Base-by-base conservation (phyloP, 2,888 invertebrate genomes). In the Dynastes maya region DNA sequence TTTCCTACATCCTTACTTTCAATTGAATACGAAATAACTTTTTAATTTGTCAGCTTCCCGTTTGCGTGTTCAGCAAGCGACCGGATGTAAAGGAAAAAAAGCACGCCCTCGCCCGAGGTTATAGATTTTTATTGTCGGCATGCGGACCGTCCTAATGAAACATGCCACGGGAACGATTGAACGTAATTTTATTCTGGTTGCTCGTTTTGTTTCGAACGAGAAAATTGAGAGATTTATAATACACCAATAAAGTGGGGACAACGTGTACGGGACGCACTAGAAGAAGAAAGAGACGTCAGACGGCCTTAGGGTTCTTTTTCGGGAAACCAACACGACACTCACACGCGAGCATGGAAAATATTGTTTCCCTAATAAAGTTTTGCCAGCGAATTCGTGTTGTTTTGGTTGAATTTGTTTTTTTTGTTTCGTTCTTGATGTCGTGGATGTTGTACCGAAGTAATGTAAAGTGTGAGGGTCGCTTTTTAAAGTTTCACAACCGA, bases 221-320 rank as follows among this genome's bases (percentile, higher is more conserved):
- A 58, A 58, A 58, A 58, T 58, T 58, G 55, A 58, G 55, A 58
- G 55, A 58, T 58, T 58, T 58, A 58, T 58, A 58, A 58, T 58
- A 58, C 55, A n/a, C 22, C 55, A 58, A 58, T 58, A 58, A 58
- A 58, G 55, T 58, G 55, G 55, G 45, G 55, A 58, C 55, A 55
- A 5, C 55, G 55, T 0, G 8, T 45, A 45, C 11, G 45, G 45
- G 11, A 16, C 55, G 22, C 6, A 27, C 16, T 58, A 5, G 22
- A 27, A 16, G 22, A 58, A 58, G 55, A 58, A 16, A 22, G 22
- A 0, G 55, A 58, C 22, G 22, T 22, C 45, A 11, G 55, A 16
- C 5, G 22, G 22, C 55, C 55, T 27, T 58, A 22, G 22, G 55
- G 22, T 58, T 58, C 22, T 58, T 58, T 58, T 58, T 22, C 5